Conservation (phyloP, 2,113 vertebrate species). For the Gymnocephalus cernua region DNA sequence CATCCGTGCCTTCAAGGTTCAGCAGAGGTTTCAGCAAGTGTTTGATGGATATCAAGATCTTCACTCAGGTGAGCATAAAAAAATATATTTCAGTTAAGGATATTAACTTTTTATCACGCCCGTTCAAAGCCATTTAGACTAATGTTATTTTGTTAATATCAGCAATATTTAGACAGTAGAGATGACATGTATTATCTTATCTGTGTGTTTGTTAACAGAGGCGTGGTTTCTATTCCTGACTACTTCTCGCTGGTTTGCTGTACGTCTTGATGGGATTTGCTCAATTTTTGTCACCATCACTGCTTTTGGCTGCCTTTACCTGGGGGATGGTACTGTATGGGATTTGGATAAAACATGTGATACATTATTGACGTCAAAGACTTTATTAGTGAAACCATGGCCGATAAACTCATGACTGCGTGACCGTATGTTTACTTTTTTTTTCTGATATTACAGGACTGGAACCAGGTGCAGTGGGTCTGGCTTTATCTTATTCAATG, state of each 20-base stretch:
- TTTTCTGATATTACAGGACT: conserved; percentile 80
- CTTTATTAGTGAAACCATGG: background rate
- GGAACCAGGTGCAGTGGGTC: conserved; percentile 90
- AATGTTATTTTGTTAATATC: background rate
- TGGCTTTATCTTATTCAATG: conserved; percentile 91
- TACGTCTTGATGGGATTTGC: conserved; percentile 95
- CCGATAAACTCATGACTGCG: background rate
- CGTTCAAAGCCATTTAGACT: background rate
- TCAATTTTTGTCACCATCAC: conserved; percentile 90
- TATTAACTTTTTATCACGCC: background rate
- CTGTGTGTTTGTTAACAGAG: conserved; percentile 79
- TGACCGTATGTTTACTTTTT: background rate
- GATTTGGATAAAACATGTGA: background rate
- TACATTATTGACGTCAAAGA: background rate
- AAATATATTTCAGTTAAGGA: background rate
- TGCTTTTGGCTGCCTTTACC: conserved; percentile 90
- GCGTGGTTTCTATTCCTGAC: conserved; percentile 97
- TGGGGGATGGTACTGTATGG: conserved; percentile 87
- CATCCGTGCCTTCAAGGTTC: conserved; percentile 92
- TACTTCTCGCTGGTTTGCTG: conserved; percentile 95
- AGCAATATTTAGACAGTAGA: background rate
- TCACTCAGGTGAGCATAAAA: conserved; percentile 88
- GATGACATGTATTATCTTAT: background rate
- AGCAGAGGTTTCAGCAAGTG: conserved; percentile 90
- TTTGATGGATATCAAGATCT: conserved; percentile 95